These are phyloP conservation scores for Mimumesa dahlbomi DNA, from an alignment of 2,888 invertebrate genomes.

Conservation along the genomic window DNA sequence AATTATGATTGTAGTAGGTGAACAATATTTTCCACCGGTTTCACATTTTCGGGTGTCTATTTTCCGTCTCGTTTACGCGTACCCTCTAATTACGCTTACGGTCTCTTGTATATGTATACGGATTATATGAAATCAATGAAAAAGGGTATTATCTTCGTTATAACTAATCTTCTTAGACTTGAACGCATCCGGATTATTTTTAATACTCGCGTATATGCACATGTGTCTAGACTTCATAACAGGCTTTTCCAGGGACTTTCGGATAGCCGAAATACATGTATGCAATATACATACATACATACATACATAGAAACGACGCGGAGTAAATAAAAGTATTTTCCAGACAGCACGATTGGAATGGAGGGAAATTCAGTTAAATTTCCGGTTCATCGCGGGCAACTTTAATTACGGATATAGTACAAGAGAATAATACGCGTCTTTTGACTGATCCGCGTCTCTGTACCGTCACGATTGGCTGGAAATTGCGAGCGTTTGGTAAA, in stretches of 20 bases:
- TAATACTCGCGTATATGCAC: not conserved
- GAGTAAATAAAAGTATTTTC: not conserved
- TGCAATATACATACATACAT: too few species aligned
- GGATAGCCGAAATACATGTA: too few species aligned
- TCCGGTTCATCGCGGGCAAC: not conserved
- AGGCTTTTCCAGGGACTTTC: not conserved
- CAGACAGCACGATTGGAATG: not conserved
- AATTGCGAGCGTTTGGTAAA: constrained; percentile 8
- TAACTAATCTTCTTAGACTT: not conserved
- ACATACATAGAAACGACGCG: too few species aligned
- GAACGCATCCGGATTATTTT: not conserved
- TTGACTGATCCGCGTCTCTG: constrained; percentile 7
- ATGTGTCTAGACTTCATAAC: not conserved
- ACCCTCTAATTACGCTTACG: too few species aligned
- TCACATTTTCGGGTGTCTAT: too few species aligned
- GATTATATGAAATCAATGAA: not conserved
- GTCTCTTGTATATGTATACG: too few species aligned
- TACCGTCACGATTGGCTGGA: constrained; percentile 6
- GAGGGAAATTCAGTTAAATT: not conserved
- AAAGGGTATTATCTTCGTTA: not conserved
- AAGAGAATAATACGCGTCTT: constrained; percentile 11
- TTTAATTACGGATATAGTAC: not conserved
- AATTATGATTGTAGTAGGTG: too few species aligned
- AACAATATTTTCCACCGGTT: too few species aligned
- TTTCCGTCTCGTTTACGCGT: too few species aligned